These are phyloP conservation scores for Scarus forsteni DNA, from an alignment of 2,797 vertebrate species.

Conservation along the genomic window DNA sequence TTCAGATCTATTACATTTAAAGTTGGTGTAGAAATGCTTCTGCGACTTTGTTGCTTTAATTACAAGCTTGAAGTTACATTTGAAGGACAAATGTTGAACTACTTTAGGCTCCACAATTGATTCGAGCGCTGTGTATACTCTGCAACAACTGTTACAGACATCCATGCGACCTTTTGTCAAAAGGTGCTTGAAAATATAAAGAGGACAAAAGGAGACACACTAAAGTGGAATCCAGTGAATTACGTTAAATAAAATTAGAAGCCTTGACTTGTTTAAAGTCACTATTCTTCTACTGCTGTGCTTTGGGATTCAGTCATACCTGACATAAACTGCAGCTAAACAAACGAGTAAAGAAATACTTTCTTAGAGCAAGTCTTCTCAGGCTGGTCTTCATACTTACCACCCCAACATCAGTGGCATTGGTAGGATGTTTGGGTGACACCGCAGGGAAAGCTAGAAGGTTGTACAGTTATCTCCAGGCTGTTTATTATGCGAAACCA, in stretches of 20 bases:
- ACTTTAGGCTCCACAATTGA: slow-evolving; percentile 26
- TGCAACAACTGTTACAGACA: slow-evolving; percentile 5
- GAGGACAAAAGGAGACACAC: background rate
- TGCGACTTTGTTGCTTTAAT: slow-evolving; percentile 28
- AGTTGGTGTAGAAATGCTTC: slow-evolving; percentile 31
- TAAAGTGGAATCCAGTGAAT: background rate
- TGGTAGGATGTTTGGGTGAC: slow-evolving; percentile 76
- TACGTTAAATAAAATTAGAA: slow-evolving; percentile 3
- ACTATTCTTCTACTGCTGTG: background rate
- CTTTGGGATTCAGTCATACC: slow-evolving; percentile 2
- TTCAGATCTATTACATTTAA: slow-evolving; percentile 57
- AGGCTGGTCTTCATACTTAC: slow-evolving; percentile 65
- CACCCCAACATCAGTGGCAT: slow-evolving; percentile 22
- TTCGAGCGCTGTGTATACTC: slow-evolving; percentile 10
- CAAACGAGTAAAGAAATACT: too few relatives aligned
- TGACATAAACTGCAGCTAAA: background rate
- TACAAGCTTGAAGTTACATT: slow-evolving; percentile 31
- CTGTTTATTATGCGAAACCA: slow-evolving; percentile 86
- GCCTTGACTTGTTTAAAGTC: background rate
- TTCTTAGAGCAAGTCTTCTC: background rate
- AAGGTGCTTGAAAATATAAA: background rate
- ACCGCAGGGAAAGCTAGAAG: slow-evolving; percentile 91
- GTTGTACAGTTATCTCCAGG: slow-evolving; percentile 88
- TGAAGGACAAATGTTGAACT: slow-evolving; percentile 28
- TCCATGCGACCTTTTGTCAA: background rate